These are phyloP conservation scores for Caenorhabditis briggsae DNA, from an alignment of 1,140 invertebrate genomes.

Conservation along the genomic window DNA sequence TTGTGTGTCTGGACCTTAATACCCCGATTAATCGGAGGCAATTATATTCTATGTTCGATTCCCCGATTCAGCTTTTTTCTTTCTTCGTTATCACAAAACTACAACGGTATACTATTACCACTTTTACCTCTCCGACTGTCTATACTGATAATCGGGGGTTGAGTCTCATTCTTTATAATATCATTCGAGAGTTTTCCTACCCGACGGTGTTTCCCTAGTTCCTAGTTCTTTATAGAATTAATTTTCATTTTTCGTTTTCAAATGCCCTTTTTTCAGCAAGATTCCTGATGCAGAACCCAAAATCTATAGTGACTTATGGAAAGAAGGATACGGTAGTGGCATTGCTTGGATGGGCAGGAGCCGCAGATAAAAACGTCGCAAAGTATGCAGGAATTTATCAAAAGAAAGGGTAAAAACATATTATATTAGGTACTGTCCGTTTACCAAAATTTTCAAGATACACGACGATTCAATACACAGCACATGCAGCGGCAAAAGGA, in stretches of 20 bases:
- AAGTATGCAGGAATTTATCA: slow-evolving; percentile 37
- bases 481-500: slow-evolving; percentile 3
- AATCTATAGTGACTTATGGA: slow-evolving; percentile 18
- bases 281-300: background rate
- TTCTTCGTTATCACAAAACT: slow-evolving; percentile 3
- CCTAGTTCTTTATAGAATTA: background rate
- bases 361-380: slow-evolving; percentile 30
- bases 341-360: slow-evolving; percentile 37
- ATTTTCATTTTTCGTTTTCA: background rate
- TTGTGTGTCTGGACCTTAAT: no score
- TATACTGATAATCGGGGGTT: slow-evolving; percentile 1
- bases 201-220: background rate
- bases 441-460: background rate
- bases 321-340: slow-evolving; percentile 11
- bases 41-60: no score
- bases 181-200: background rate
- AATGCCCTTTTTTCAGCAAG: background rate
- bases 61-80: background rate
- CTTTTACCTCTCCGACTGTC: slow-evolving; percentile 15
- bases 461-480: slow-evolving; percentile 25
- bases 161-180: background rate
- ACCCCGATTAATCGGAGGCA: no score
- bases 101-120: background rate
- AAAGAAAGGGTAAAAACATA: slow-evolving; percentile 19
- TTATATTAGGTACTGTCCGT: background rate